Conservation (phyloP, 2,797 vertebrate species). For the Sandelia bainsii region DNA sequence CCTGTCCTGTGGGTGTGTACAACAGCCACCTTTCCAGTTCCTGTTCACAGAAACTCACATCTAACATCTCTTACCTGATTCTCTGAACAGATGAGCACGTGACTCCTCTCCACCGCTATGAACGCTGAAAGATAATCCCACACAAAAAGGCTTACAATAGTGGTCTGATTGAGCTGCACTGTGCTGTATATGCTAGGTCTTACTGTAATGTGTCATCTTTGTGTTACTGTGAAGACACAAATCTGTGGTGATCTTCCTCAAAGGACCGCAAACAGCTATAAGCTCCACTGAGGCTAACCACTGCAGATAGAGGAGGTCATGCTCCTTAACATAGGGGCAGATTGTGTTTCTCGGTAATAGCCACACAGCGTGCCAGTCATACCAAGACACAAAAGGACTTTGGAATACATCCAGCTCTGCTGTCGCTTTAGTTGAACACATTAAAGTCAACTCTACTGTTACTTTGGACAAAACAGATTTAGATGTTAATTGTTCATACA, state of each 20-base stretch:
- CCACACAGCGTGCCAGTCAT: slow-evolving; percentile 26
- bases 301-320: slow-evolving; percentile 12
- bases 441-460: not conserved
- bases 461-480: not conserved
- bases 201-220: slow-evolving; percentile 27
- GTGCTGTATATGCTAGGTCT: slow-evolving; percentile 2
- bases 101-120: slow-evolving; percentile 33
- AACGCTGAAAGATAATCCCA: slow-evolving; percentile 33
- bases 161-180: slow-evolving; percentile 32
- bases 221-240: slow-evolving; percentile 61
- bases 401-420: slow-evolving; percentile 29
- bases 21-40: slow-evolving; percentile 9
- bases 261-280: slow-evolving; percentile 51
- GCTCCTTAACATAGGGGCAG: slow-evolving; percentile 25
- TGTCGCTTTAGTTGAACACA: too few relatives aligned
- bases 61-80: slow-evolving; percentile 41
- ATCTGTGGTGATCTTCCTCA: slow-evolving; percentile 58
- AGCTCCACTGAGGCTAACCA: slow-evolving; percentile 33
- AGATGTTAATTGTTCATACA: not conserved
- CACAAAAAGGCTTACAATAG: slow-evolving; percentile 3
- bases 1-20: not conserved
- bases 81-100: slow-evolving; percentile 11
- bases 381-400: slow-evolving; percentile 40
- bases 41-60: slow-evolving; percentile 18
- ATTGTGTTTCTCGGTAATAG: slow-evolving; percentile 17